Evolutionary conservation across 2,888 invertebrate species (phyloP).

Genomic region (Leucoptera coffeella): DNA sequence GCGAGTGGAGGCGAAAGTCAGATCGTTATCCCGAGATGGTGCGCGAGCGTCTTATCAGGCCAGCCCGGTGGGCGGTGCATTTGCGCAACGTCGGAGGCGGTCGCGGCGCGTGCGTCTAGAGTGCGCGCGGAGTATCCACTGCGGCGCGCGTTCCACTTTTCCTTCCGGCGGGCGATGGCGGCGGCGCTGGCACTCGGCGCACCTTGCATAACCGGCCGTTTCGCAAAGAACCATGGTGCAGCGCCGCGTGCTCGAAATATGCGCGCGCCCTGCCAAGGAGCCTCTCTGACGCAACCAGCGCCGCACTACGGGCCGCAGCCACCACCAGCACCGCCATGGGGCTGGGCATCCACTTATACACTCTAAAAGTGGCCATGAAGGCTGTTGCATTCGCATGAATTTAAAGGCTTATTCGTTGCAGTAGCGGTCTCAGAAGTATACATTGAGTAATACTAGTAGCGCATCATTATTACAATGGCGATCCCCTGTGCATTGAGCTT

Average conservation of each 20-base stretch:
- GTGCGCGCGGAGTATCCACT: conserved; percentile 44
- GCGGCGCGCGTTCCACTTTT: conserved; percentile 51
- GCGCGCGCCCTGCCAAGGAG: conserved; percentile 32
- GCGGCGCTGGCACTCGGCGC: conserved; percentile 43
- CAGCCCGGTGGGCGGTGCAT: conserved; percentile 42
- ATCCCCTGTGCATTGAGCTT: conserved; percentile 16
- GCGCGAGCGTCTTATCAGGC: no score
- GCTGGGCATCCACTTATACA: no score
- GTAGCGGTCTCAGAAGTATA: no score
- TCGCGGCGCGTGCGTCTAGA: conserved; percentile 40
- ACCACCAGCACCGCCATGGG: conserved; percentile 6
- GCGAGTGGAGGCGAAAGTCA: no score
- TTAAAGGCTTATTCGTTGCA: no score
- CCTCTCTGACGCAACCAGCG: conserved; percentile 27
- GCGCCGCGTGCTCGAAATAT: conserved; percentile 41
- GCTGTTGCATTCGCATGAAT: no score
- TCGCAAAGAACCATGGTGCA: conserved; percentile 47
- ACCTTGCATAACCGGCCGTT: conserved; percentile 50
- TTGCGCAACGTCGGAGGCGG: conserved; percentile 50
- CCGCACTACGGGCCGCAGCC: conserved; percentile 6
- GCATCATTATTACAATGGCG: no score
- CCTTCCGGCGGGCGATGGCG: conserved; percentile 31
- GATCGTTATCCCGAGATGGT: no score
- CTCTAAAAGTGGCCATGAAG: no score
- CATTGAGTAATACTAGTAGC: no score